phyloP scores from a whole-genome alignment of 2,888 invertebrate genomes.

The Synergus gifuensis region DNA sequence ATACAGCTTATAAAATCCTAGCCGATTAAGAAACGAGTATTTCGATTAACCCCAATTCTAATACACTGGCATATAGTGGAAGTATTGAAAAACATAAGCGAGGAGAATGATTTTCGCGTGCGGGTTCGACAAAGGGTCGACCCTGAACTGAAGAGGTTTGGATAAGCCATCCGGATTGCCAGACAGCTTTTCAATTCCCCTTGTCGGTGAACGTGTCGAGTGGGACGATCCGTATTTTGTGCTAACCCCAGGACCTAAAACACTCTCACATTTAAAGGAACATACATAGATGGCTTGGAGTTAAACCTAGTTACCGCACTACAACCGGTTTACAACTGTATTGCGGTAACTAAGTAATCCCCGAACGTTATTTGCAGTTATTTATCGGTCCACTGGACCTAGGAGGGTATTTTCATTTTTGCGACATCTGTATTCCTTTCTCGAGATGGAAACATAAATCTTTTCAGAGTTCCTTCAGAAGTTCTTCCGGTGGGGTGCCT shows the following conservation, averaged over 20 bases:
- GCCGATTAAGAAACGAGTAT: background rate
- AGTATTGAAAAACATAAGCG: background rate
- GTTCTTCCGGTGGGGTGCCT: background rate
- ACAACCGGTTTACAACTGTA: constrained; percentile 65
- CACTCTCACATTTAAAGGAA: constrained; percentile 47
- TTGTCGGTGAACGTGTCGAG: constrained; percentile 75
- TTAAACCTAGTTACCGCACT: constrained; percentile 67
- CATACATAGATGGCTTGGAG: constrained; percentile 51
- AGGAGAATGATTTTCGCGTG: constrained; percentile 51
- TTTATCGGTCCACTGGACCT: constrained; percentile 71
- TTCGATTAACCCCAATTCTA: background rate
- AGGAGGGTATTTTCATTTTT: constrained; percentile 65
- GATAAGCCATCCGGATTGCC: constrained; percentile 76
- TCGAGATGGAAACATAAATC: constrained; percentile 38
- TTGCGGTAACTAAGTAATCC: constrained; percentile 77
- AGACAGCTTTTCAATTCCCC: constrained; percentile 76
- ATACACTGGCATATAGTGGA: background rate
- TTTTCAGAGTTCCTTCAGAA: background rate
- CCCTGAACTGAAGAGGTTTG: constrained; percentile 56
- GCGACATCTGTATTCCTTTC: constrained; percentile 50
- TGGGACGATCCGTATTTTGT: constrained; percentile 62
- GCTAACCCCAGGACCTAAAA: constrained; percentile 52
- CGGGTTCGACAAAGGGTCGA: constrained; percentile 53
- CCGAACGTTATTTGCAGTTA: constrained; percentile 76
- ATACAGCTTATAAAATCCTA: background rate